Percentiles rank a stretch among this genome's conserved stretches.
phyloP scores from a whole-genome alignment of 2,888 invertebrate genomes.

The Ochropleura plecta region DNA sequence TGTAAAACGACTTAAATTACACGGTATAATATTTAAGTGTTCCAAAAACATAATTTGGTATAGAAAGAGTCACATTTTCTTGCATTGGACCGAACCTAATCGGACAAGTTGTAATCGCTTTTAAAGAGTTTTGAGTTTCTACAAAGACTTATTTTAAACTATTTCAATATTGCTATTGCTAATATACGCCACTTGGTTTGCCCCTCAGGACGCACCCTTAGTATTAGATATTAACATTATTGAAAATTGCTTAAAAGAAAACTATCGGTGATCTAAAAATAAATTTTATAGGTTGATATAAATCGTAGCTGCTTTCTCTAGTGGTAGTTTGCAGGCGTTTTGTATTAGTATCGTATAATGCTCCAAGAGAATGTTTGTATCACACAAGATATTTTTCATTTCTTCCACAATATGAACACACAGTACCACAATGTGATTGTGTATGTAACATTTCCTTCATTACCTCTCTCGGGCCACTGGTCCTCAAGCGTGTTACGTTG shows the following conservation, averaged over 20 bases:
- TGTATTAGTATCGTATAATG: background rate
- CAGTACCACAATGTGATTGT: background rate
- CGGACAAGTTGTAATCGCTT: background rate
- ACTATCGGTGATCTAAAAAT: background rate
- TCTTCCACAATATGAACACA: background rate
- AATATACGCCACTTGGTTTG: background rate
- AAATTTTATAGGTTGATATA: background rate
- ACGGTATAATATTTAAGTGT: background rate
- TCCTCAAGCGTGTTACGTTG: constrained; percentile 1
- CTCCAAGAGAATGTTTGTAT: background rate
- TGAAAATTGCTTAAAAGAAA: background rate
- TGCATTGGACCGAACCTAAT: too few relatives aligned
- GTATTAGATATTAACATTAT: too few relatives aligned
- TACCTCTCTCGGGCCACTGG: constrained; percentile 14
- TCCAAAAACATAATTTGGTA: background rate
- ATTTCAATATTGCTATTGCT: background rate
- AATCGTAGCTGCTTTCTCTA: background rate
- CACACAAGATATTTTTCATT: background rate
- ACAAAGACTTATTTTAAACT: background rate
- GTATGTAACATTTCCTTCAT: constrained; percentile 3
- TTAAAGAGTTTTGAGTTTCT: background rate
- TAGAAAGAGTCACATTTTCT: background rate
- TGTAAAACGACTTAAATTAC: too few relatives aligned
- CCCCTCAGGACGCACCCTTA: background rate
- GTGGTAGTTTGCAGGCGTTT: background rate